Evolutionary conservation across 2,888 invertebrate genomes (phyloP).

Genomic region (Venustoraphidia nigricollis): DNA sequence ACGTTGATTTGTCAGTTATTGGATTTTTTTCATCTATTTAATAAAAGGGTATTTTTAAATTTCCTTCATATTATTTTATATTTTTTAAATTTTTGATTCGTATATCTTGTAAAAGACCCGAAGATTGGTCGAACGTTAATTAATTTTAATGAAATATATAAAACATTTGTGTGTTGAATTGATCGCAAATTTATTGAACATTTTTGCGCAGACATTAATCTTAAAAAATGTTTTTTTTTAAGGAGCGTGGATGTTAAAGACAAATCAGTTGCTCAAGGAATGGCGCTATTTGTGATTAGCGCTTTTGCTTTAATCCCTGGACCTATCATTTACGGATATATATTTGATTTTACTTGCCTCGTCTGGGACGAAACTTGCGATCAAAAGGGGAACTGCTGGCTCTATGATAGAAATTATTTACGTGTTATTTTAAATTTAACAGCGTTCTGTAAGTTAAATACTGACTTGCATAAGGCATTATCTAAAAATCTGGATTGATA

Average conservation of each 20-base stretch:
- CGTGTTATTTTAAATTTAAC: conserved; percentile 37
- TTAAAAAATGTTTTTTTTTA: conserved; percentile 5
- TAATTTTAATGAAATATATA: too few species aligned
- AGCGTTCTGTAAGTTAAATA: conserved; percentile 29
- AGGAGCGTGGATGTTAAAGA: conserved; percentile 43
- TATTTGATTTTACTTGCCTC: conserved; percentile 42
- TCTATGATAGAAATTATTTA: conserved; percentile 44
- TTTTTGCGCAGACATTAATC: not conserved
- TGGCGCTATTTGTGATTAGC: conserved; percentile 42
- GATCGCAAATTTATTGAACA: not conserved
- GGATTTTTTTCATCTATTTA: too few species aligned
- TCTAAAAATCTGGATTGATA: not conserved
- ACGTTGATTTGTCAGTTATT: too few species aligned
- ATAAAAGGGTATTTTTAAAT: too few species aligned
- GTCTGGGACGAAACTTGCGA: conserved; percentile 51
- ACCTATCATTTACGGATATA: conserved; percentile 45
- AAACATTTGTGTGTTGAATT: not conserved
- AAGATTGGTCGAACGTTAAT: too few species aligned
- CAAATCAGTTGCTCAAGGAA: conserved; percentile 48
- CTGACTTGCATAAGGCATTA: too few species aligned
- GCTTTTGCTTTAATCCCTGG: conserved; percentile 51
- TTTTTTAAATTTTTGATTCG: too few species aligned
- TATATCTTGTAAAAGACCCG: too few species aligned
- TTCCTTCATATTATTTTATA: too few species aligned
- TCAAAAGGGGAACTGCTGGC: conserved; percentile 45